Base-by-base conservation (phyloP, 92 coral and sea anemone species). In the Zoanthus sociatus region DNA sequence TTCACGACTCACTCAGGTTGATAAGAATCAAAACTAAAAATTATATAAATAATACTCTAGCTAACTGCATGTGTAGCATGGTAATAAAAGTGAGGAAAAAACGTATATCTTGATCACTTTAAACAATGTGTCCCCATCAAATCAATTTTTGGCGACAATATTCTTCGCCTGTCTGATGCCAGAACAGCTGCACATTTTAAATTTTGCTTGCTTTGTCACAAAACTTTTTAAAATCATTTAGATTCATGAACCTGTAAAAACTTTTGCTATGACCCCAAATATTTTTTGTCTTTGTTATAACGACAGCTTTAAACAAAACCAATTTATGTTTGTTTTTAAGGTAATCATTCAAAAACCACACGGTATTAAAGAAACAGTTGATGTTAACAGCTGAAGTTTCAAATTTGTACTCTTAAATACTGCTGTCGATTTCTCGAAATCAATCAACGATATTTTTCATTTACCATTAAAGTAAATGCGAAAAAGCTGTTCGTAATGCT, bases 11-110 rank as follows among this genome's bases (percentile, higher is more conserved):
- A 60, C 66, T 13, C 18, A 60, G 66, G 66, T 13, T 30, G 67
- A 54, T 20, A 46, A 21, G 7, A 14, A 48, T 18, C 4, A 37
- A 37, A 37, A 37, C 42, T 37, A 37, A 37, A 37, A 47, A 75
- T 47, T 46, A 48, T 51, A 76, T 76, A 76, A 76, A 76, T 76
- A 76, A 76, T 17, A 9, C 32, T 63, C 79, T 51, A 76, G 1
- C 79, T 76, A 76, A 4, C 79, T 76, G 50, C 42, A 37, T 37
- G 4, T 37, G 61, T 46, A 51, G 79, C 58, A 26, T 54, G 67
- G 53, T 32, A 16, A 9, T 44, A n/a, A 46, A 15, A 9, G 51
- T 30, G 33, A 50, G 16, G 13, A 14, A 71, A 44, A 33, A 14
- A 71, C 48, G 2, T 32, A 73, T 73, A 20, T 77, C 82, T 66